Base-by-base conservation (phyloP, 2,797 vertebrate species). In the Crenichthys baileyi region DNA sequence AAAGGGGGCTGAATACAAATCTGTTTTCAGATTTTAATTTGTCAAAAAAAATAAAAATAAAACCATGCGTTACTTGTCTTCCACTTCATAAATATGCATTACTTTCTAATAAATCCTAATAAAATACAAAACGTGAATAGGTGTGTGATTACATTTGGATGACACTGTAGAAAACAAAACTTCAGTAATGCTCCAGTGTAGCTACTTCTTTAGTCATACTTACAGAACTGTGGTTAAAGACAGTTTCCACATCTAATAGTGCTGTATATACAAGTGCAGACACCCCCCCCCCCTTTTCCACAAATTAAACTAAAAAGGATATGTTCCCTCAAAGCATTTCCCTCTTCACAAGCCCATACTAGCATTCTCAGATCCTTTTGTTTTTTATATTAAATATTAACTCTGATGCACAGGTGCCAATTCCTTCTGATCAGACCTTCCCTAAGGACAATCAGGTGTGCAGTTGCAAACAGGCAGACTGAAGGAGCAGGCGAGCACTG, bases 321-420 rank as follows among this genome's bases (percentile, higher is more conserved):
- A 65, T 7, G 22, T 76, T 50, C 75, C 36, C 36, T 76, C 3
- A 29, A 75, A 76, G 20, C 11, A 1, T 5, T 55, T 55, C 4
- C 44, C 68, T 18, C 12, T 36, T 15, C 9, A 1, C 61, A 24
- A 50, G 22, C 70, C 63, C 39, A 56, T 7, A 20, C 56, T 60
- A 56, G 39, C 36, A 50, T 73, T 70, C 70, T 1, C 18, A 75
- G 65, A 73, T 29, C 5, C 4, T 7, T 53, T 9, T 70, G 5
- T 72, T 48, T 36, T 55, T 51, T 36, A 65, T 1, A 61, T 63
- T 55, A 24, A 73, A 75, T 36, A 20, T 4, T 41, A 67, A 41
- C 63, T 75, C 9, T 81, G 70, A 72, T 22, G 18, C n/a, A 48
- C 60, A 79, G 72, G 68, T 46, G 63, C 13, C 24, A 77, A 5